Evolutionary conservation across 2,113 vertebrate species (phyloP).

Genomic region (Pithys albifrons): DNA sequence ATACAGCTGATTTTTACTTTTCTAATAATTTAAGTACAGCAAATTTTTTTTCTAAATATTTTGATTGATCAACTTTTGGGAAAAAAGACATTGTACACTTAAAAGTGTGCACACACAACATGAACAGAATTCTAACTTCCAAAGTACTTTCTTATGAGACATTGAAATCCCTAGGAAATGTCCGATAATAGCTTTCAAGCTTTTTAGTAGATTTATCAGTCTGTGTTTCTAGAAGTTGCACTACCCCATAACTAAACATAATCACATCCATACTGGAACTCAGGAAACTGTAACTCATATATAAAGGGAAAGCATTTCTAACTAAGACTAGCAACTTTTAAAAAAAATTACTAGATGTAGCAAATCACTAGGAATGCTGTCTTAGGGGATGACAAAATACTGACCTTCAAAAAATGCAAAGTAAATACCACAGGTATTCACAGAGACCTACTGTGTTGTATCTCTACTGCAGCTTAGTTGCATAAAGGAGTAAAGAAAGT

Average conservation of each 20-base stretch:
- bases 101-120: not conserved
- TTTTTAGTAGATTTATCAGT: not conserved
- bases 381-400: not conserved
- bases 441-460: not conserved
- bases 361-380: not conserved
- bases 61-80: not conserved
- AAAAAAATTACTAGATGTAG: not conserved
- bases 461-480: not conserved
- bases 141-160: not conserved
- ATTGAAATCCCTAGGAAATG: not conserved
- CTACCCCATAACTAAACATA: not conserved
- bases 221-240: not conserved
- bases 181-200: not conserved
- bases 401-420: not conserved
- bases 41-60: not conserved
- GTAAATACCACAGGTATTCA: not conserved
- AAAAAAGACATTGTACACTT: not conserved
- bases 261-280: not conserved
- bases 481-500: not conserved
- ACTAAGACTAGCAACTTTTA: not conserved
- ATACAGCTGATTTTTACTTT: not conserved
- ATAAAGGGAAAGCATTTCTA: not conserved
- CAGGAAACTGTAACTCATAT: not conserved
- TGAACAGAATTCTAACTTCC: not conserved
- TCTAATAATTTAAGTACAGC: not conserved